Conservation (phyloP, 2,113 vertebrate genomes). For the Gavia stellata region DNA sequence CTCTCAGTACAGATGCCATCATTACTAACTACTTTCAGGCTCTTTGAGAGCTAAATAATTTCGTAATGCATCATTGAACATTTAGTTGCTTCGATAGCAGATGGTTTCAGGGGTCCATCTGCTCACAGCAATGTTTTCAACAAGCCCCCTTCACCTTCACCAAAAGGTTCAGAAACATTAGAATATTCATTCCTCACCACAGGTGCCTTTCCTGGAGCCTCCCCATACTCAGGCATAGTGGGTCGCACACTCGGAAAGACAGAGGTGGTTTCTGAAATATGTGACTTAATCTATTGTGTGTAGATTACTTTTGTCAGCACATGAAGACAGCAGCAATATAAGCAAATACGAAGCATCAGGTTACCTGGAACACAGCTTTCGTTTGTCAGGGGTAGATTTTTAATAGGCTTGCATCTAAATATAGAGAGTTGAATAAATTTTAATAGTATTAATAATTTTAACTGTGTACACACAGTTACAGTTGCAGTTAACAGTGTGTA, state of each 20-base stretch:
- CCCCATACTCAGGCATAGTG: neutral
- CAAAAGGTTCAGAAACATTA: slow-evolving; percentile 77
- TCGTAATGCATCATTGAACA: slow-evolving; percentile 90
- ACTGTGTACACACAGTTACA: neutral
- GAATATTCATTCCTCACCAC: slow-evolving; percentile 77
- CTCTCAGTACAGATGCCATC: slow-evolving; percentile 85
- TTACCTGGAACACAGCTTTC: neutral
- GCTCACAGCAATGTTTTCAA: slow-evolving; percentile 89
- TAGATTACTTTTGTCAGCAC: slow-evolving; percentile 8
- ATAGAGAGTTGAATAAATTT: slow-evolving; percentile 24
- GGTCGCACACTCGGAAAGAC: neutral
- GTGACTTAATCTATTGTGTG: slow-evolving; percentile 32
- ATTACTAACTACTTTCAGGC: slow-evolving; percentile 89
- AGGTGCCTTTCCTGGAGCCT: slow-evolving; percentile 62
- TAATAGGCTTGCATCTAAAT: neutral
- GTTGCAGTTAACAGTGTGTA: neutral
- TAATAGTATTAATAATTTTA: slow-evolving; percentile 38
- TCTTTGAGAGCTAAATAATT: slow-evolving; percentile 94
- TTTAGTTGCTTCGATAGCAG: slow-evolving; percentile 88
- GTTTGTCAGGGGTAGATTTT: neutral
- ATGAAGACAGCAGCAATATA: neutral
- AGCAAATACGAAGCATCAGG: neutral
- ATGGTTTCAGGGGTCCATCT: slow-evolving; percentile 93
- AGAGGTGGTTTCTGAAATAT: slow-evolving; percentile 29
- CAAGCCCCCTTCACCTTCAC: slow-evolving; percentile 91